Percentiles rank a stretch among this genome's conserved stretches.
Evolutionary conservation across 2,888 invertebrate species (phyloP).

Genomic region (Amphipyra berbera): DNA sequence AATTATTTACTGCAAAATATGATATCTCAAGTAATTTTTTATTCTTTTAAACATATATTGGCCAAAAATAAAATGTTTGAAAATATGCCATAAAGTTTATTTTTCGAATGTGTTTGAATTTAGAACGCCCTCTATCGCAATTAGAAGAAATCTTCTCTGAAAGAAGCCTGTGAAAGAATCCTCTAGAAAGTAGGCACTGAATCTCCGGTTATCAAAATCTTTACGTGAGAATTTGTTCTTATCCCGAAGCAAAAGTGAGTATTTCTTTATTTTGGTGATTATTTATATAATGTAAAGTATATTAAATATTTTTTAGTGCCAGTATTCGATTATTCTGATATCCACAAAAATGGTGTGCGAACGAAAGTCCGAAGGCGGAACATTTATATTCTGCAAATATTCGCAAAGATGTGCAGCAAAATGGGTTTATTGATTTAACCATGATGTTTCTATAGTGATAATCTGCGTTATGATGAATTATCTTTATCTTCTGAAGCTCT

Average conservation of each 20-base stretch:
- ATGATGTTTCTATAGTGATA: conserved; percentile 82
- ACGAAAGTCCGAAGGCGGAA: conserved; percentile 63
- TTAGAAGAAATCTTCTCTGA: conserved; percentile 77
- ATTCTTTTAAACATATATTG: conserved; percentile 40
- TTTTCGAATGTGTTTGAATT: conserved; percentile 81
- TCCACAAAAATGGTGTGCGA: conserved; percentile 71
- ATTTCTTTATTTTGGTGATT: conserved; percentile 67
- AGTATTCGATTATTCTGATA: conserved; percentile 56
- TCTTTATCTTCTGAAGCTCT: conserved; percentile 60
- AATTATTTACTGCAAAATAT: conserved; percentile 8
- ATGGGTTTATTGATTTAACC: conserved; percentile 83
- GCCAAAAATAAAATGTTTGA: conserved; percentile 59
- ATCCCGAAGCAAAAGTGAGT: conserved; percentile 86
- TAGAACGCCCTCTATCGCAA: conserved; percentile 86
- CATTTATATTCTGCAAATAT: conserved; percentile 69
- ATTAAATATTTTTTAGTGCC: conserved; percentile 55
- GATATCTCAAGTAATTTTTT: conserved; percentile 1
- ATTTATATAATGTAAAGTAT: conserved; percentile 49
- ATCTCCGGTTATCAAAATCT: conserved; percentile 89
- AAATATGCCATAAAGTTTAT: conserved; percentile 60
- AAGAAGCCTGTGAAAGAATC: conserved; percentile 90
- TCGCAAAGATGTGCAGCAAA: conserved; percentile 73
- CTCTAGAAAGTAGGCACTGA: conserved; percentile 88
- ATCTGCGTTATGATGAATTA: conserved; percentile 65
- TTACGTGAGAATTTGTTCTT: conserved; percentile 88